These are phyloP conservation scores for Caenorhabditis panamensis DNA, from an alignment of 2,888 invertebrate genomes.

Conservation along the genomic window DNA sequence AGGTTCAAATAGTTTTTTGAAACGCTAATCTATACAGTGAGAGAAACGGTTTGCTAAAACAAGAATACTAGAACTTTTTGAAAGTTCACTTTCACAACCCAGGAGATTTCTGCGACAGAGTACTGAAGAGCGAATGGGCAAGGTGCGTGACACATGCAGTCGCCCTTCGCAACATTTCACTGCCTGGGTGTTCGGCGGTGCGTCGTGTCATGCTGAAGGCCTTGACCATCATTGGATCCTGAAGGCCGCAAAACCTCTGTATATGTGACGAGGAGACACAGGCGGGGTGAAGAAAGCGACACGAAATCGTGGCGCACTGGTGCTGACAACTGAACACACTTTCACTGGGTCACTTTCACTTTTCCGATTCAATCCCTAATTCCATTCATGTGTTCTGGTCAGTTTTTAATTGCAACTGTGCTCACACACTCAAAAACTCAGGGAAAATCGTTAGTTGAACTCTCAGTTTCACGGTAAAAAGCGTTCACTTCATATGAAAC, in stretches of 20 bases:
- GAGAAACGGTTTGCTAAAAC: too few species aligned
- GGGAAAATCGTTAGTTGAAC: too few species aligned
- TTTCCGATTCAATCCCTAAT: conserved; percentile 50
- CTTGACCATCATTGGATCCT: conserved; percentile 52
- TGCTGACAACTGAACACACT: conserved; percentile 36
- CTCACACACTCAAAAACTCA: too few species aligned
- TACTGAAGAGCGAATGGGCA: conserved; percentile 10
- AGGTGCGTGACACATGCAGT: conserved; percentile 53
- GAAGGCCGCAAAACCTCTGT: conserved; percentile 36
- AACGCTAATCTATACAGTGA: too few species aligned
- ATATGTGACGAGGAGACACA: conserved; percentile 12
- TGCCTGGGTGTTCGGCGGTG: conserved; percentile 54
- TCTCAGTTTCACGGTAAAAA: too few species aligned
- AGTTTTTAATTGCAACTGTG: too few species aligned
- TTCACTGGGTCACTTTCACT: conserved; percentile 52
- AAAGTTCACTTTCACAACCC: too few species aligned
- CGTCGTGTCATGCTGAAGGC: conserved; percentile 59
- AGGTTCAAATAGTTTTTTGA: too few species aligned
- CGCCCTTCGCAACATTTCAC: conserved; percentile 58
- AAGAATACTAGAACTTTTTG: too few species aligned
- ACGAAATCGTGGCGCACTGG: conserved; percentile 19
- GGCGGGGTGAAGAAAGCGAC: conserved; percentile 1
- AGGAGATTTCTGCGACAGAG: too few species aligned
- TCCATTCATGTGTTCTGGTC: conserved; percentile 26
- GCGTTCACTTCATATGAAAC: too few species aligned